Conservation (phyloP, 2,888 invertebrate genomes). For the Ophonus ardosiacus region DNA sequence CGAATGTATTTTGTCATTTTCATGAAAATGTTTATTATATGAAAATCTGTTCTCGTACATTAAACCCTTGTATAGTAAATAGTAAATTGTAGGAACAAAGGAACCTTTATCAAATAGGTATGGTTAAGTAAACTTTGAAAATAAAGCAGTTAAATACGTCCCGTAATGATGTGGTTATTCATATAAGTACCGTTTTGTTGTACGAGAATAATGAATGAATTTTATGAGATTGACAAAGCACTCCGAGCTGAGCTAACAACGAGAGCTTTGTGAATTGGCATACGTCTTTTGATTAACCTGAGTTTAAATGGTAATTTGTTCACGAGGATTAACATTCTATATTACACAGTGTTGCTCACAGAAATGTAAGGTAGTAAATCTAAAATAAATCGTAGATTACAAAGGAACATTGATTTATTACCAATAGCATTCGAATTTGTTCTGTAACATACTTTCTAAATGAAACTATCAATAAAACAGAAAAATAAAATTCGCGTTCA, state of each 20-base stretch:
- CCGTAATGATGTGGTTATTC: neutral
- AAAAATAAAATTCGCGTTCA: too few species aligned
- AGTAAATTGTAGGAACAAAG: neutral
- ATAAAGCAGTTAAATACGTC: neutral
- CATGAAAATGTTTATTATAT: too few species aligned
- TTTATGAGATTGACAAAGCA: neutral
- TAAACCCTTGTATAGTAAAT: too few species aligned
- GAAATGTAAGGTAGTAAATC: conserved; percentile 4
- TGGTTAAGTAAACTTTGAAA: neutral
- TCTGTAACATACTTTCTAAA: neutral
- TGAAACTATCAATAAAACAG: too few species aligned
- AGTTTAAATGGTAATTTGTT: conserved; percentile 18
- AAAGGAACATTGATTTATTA: neutral
- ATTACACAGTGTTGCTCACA: neutral
- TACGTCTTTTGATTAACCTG: conserved; percentile 11
- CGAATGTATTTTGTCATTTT: too few species aligned
- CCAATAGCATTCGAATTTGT: neutral
- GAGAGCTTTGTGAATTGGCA: neutral
- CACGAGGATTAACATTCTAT: conserved; percentile 17
- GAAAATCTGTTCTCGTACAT: too few species aligned
- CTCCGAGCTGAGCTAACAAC: conserved; percentile 5
- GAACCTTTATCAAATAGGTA: neutral
- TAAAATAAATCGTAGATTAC: neutral
- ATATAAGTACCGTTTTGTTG: neutral
- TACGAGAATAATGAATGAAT: neutral